phyloP scores from a whole-genome alignment of 2,113 vertebrate species.

The Peromyscus leucopus region DNA sequence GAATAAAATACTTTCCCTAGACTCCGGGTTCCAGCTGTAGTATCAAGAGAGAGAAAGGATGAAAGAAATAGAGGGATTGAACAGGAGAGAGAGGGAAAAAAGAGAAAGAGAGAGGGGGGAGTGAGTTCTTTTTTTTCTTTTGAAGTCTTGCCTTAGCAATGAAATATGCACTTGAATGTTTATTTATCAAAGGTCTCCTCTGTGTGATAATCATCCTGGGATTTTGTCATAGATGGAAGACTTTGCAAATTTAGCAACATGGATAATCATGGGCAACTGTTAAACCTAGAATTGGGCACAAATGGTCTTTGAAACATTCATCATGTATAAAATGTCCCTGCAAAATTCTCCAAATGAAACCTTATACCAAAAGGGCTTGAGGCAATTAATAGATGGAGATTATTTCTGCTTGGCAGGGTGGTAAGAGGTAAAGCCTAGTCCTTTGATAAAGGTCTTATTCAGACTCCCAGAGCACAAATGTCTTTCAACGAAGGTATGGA shows the following conservation, averaged over 20 bases:
- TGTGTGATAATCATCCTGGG: constrained; percentile 60
- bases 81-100: background rate
- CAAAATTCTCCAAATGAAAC: constrained; percentile 34
- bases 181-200: constrained; percentile 60
- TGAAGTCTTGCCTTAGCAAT: constrained; percentile 78
- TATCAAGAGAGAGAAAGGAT: background rate
- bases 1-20: background rate
- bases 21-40: background rate
- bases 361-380: background rate
- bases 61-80: constrained; percentile 1
- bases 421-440: background rate
- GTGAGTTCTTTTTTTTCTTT: constrained; percentile 68
- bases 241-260: constrained; percentile 72
- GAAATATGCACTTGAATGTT: constrained; percentile 71
- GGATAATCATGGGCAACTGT: constrained; percentile 27
- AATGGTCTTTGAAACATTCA: background rate
- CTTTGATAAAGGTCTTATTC: constrained; percentile 53
- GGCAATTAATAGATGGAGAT: background rate
- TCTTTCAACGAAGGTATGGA: constrained; percentile 12
- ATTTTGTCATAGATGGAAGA: constrained; percentile 67
- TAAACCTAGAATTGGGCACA: constrained; percentile 71
- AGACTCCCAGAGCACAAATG: constrained; percentile 6
- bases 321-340: background rate
- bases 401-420: constrained; percentile 18
- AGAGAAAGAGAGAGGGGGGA: constrained; percentile 9